A percentile compares a stretch with the other conserved stretches of the same genome.
Conservation (phyloP, 2,797 vertebrate species). For the Bovichtus variegatus region DNA sequence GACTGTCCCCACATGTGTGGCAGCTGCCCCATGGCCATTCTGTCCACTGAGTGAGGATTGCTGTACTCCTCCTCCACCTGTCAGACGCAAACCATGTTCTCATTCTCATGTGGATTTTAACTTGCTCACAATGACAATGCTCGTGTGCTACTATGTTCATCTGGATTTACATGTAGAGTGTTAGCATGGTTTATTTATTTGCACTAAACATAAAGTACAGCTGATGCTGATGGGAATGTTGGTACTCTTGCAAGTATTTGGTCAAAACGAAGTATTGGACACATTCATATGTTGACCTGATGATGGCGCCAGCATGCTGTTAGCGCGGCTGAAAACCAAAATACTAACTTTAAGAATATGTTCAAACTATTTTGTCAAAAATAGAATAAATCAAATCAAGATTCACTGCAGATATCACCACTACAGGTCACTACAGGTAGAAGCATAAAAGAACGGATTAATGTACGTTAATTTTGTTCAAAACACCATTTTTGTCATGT, state of each 20-base stretch:
- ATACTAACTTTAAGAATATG: not conserved
- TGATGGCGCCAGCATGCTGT: not conserved
- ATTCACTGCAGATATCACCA: not conserved
- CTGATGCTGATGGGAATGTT: no score
- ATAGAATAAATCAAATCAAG: not conserved
- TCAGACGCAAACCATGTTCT: not conserved
- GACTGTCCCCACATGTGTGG: slow-evolving; percentile 99
- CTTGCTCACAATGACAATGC: not conserved
- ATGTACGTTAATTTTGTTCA: not conserved
- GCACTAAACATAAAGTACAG: no score
- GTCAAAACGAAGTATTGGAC: no score
- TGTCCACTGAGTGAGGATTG: slow-evolving; percentile 94
- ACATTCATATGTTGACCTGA: no score
- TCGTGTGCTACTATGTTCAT: not conserved
- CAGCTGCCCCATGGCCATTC: slow-evolving; percentile 90
- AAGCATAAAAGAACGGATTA: not conserved
- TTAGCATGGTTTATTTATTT: no score
- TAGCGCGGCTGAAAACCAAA: not conserved
- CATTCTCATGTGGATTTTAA: not conserved
- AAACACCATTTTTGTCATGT: not conserved
- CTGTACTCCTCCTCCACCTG: slow-evolving; percentile 96
- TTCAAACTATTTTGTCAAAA: not conserved
- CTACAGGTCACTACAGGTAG: not conserved
- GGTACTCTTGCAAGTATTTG: no score
- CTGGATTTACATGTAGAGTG: no score